Percentiles rank a stretch among this genome's conserved stretches.
Conservation (phyloP, 1,140 invertebrate species). For the Drosophila punjabiensis region DNA sequence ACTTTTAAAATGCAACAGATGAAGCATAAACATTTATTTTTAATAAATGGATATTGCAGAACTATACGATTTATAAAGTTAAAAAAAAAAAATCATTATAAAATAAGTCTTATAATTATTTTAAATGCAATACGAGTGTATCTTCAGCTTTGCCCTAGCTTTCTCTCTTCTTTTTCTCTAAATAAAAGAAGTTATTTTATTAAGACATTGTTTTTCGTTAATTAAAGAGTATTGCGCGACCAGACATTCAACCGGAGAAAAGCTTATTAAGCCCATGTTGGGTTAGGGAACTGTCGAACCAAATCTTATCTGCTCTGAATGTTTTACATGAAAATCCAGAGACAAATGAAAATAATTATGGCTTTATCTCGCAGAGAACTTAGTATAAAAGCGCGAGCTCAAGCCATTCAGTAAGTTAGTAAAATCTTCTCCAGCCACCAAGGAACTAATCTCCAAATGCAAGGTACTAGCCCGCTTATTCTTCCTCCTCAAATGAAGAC, state of each 20-base stretch:
- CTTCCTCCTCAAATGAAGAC: neutral
- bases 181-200: neutral
- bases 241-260: neutral
- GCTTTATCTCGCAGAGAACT: neutral
- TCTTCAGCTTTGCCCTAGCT: neutral
- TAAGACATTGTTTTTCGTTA: neutral
- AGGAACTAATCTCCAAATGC: neutral
- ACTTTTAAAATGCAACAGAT: neutral
- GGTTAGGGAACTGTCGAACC: neutral
- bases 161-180: too few relatives aligned
- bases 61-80: neutral
- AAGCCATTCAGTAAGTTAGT: neutral
- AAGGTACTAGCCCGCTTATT: neutral
- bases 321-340: neutral
- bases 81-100: too few relatives aligned
- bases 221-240: neutral
- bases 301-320: neutral
- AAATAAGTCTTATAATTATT: too few relatives aligned
- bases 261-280: neutral
- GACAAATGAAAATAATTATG: neutral
- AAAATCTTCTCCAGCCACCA: neutral
- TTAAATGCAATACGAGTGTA: too few relatives aligned
- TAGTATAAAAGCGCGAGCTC: conserved; percentile 1
- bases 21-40: neutral
- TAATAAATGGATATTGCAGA: neutral